Evolutionary conservation across 2,888 invertebrate genomes (phyloP), one percentile per base, ranked within the genome.

Genomic region (Tetropium fuscum): DNA sequence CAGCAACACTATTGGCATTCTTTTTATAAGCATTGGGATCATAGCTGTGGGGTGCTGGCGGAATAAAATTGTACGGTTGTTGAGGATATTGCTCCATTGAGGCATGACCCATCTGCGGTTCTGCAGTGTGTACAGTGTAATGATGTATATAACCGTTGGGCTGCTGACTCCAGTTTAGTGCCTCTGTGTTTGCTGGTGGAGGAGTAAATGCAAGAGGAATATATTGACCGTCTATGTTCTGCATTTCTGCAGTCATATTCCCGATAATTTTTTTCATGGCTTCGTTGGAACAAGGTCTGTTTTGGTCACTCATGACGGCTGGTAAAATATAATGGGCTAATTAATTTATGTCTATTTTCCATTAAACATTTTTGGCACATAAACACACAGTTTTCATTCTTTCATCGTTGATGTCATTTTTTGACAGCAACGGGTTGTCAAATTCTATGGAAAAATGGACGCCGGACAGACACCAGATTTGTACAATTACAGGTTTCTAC

Each of bases 191-290:
- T 13, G 64, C 44, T 18, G 68, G 68, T 44, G 77, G 75, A 22
- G 74, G 70, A 65, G 82, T 83, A 64, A 84, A 83, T 2, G 84
- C 85, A 59, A 87, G 81, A 58, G 85, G 85, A 34, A 84, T 83
- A 71, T 85, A 87, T 69, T 85, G 86, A 15, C 85, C 86, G 58
- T 85, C 84, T n/a, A 82, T 79, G 74, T 81, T 85, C 69, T 86
- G 85, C 63, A 84, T 81, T 75, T 87, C 86, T 10, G 86, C 84
- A 25, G 86, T 85, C 83, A 87, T 86, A 66, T 86, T 85, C 68
- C 85, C 85, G 55, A 87, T 86, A 58, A 87, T 85, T 74, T 87
- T 85, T 68, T 87, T 86, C 69, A 86, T 79, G 15, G 81, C 77
- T 58, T 76, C 79, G 58, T 76, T 78, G 41, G 75, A 67, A 60